Conservation (phyloP, 2,888 invertebrate genomes). For the Portevinia maculata region DNA sequence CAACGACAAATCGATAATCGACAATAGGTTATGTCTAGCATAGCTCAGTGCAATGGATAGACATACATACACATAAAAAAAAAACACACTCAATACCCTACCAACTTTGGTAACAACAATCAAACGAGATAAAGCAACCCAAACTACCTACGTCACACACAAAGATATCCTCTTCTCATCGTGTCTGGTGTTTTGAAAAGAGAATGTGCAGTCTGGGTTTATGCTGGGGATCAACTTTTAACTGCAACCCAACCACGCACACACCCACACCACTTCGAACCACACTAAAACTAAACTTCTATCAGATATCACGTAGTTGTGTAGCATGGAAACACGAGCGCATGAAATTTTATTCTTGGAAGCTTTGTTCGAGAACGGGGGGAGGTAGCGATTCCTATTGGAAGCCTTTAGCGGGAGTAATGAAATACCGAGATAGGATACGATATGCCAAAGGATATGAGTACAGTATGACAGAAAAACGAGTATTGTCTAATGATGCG, state of each 20-base stretch:
- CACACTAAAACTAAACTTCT: constrained; percentile 50
- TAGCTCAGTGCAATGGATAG: constrained; percentile 6
- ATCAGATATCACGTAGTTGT: constrained; percentile 62
- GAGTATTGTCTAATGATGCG: constrained; percentile 40
- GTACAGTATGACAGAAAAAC: constrained; percentile 49
- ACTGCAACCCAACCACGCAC: constrained; percentile 40
- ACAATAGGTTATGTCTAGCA: constrained; percentile 61
- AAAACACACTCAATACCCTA: no score
- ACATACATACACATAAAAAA: constrained; percentile 13
- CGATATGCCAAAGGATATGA: constrained; percentile 24
- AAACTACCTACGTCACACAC: constrained; percentile 26
- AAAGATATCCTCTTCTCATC: constrained; percentile 31
- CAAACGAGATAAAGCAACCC: constrained; percentile 52
- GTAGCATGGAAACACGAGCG: constrained; percentile 36
- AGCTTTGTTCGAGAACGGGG: constrained; percentile 10
- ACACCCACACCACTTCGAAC: neutral
- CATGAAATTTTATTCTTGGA: constrained; percentile 45
- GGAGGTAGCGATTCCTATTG: constrained; percentile 41
- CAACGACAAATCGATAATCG: constrained; percentile 74
- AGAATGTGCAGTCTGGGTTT: constrained; percentile 27
- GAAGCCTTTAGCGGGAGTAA: constrained; percentile 51
- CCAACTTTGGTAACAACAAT: constrained; percentile 59
- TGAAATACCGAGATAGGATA: constrained; percentile 43
- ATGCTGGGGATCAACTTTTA: constrained; percentile 45
- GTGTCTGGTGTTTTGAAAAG: constrained; percentile 10